Evolutionary conservation across 2,888 invertebrate genomes (phyloP).

Genomic region (Andrena hattorfiana): DNA sequence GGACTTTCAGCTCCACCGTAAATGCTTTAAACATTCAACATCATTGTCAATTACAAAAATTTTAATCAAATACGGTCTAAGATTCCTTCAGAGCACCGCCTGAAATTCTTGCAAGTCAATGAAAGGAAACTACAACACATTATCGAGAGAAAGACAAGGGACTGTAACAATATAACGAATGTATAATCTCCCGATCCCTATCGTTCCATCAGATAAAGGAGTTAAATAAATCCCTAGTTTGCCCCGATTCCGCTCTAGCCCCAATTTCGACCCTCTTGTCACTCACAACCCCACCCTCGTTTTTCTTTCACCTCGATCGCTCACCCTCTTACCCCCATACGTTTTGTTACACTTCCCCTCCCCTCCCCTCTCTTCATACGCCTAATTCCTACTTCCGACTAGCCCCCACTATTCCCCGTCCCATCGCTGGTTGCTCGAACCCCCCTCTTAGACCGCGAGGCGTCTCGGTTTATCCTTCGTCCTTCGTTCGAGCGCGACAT

Average conservation of each 20-base stretch:
- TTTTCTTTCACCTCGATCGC: neutral
- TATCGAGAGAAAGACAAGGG: too few species aligned
- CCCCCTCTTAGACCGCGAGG: neutral
- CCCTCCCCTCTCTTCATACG: conserved; percentile 5
- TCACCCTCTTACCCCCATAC: neutral
- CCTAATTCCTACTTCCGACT: conserved; percentile 42
- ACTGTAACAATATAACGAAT: too few species aligned
- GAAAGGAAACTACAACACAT: too few species aligned
- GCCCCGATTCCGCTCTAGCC: neutral
- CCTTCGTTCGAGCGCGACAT: conserved; percentile 68
- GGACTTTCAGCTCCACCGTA: too few species aligned
- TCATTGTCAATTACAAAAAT: too few species aligned
- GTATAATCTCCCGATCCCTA: neutral
- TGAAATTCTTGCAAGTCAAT: too few species aligned
- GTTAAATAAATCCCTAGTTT: neutral
- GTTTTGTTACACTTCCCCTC: conserved; percentile 28
- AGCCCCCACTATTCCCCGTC: neutral
- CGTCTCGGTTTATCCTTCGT: conserved; percentile 48
- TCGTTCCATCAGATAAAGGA: neutral
- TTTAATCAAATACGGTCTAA: too few species aligned
- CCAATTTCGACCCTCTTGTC: neutral
- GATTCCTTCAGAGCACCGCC: too few species aligned
- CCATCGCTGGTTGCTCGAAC: neutral
- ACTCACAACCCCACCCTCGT: neutral
- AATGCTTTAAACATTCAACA: too few species aligned